Evolutionary conservation across 2,113 vertebrate species (phyloP), one percentile per base, ranked within the genome.

Genomic region (Corythoichthys intestinalis): DNA sequence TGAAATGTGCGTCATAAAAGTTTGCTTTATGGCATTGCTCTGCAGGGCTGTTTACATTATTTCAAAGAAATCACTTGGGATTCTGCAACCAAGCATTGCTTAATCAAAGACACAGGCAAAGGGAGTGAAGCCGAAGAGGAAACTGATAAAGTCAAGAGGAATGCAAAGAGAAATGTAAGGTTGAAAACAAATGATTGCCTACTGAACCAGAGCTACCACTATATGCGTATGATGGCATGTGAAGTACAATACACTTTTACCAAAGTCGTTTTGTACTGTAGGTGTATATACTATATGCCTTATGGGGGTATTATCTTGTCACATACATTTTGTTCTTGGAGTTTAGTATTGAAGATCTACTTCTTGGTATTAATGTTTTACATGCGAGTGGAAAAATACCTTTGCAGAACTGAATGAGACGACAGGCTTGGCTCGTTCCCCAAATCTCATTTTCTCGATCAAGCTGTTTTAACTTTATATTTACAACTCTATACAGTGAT

Each of bases 341-440:
- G 81, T 89, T 89, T 86, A 85, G 72, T 70, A 61, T 41, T 61
- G 59, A 60, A 87, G 86, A 91, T 89, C 88, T 88, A 90, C 75
- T 58, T 70, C 58, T 76, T 66, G 65, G 68, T 71, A 56, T 76
- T 67, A 81, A 88, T 77, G 86, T 89, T 84, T 86, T 90, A 83
- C 70, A 75, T 85, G 87, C 87, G 79, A 88, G 83, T 57, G 46
- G 82, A 88, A 89, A 90, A 88, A 85, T 85, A 85, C 20, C 72
- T 74, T 79, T 52, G 69, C 66, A 82, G 72, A 86, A 83, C 75
- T 70, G 67, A 67, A 69, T 13, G 67, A 73, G 61, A 68, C 56
- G 73, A 66, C 67, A 69, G 66, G 59, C 74, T 76, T 66, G 46
- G 39, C 62, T 58, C 68, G 75, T 65, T 61, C 58, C 67, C 49